These are phyloP conservation scores for Stratiomys singularior DNA, from an alignment of 2,888 invertebrate genomes.

Conservation along the genomic window DNA sequence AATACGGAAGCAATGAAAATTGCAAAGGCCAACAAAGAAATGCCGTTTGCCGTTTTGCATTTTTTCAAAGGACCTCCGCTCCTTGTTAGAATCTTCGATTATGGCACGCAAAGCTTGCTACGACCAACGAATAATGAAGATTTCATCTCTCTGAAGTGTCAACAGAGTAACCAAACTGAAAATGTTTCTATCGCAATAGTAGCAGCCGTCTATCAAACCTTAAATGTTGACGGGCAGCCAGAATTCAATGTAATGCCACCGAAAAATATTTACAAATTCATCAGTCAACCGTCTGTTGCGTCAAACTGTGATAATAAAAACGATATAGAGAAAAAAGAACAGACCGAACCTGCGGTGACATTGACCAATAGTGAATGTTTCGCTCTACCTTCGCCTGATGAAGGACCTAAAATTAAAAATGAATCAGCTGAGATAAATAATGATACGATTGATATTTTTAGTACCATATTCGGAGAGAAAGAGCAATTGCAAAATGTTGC, in stretches of 20 bases:
- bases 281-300: slow-evolving; percentile 10
- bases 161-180: neutral
- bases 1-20: slow-evolving; percentile 68
- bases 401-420: neutral
- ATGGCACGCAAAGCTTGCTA: slow-evolving; percentile 45
- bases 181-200: slow-evolving; percentile 49
- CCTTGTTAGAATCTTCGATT: slow-evolving; percentile 73
- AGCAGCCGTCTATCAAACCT: slow-evolving; percentile 50
- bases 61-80: slow-evolving; percentile 75
- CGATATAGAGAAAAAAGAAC: neutral
- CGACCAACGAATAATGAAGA: slow-evolving; percentile 46
- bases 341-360: neutral
- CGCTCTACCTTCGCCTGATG: neutral
- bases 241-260: slow-evolving; percentile 49
- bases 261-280: slow-evolving; percentile 50
- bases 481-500: slow-evolving; percentile 37
- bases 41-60: slow-evolving; percentile 76
- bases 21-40: slow-evolving; percentile 73
- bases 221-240: slow-evolving; percentile 45
- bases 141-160: slow-evolving; percentile 40
- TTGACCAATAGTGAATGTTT: neutral
- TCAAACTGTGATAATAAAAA: slow-evolving; percentile 12
- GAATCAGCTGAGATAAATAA: slow-evolving; percentile 14
- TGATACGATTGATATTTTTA: neutral
- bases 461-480: neutral